These are phyloP conservation scores for Drosophila longiperda DNA, from an alignment of 2,888 invertebrate species.

Conservation along the genomic window DNA sequence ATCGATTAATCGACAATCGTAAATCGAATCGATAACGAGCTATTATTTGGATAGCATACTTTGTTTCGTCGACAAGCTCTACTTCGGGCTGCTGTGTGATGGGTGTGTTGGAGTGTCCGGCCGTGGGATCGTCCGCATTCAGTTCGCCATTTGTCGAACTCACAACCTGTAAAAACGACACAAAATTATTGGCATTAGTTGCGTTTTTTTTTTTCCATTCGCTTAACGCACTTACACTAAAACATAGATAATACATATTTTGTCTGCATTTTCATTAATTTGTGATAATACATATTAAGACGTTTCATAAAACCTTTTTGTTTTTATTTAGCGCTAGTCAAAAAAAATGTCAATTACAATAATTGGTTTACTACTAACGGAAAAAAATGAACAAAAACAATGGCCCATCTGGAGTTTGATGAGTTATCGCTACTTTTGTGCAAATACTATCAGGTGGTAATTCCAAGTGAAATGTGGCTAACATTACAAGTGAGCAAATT, in stretches of 20 bases:
- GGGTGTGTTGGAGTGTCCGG: conserved; percentile 98
- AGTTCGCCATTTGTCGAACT: conserved; percentile 98
- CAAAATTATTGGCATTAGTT: conserved; percentile 48
- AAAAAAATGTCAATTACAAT: conserved; percentile 29
- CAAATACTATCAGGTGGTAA: conserved; percentile 39
- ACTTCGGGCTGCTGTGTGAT: conserved; percentile 97
- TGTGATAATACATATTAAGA: conserved; percentile 47
- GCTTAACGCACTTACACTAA: conserved; percentile 55
- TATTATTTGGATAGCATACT: conserved; percentile 89
- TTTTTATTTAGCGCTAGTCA: conserved; percentile 46
- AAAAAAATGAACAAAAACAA: conserved; percentile 40
- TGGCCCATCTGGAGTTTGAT: conserved; percentile 39
- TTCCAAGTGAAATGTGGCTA: conserved; percentile 19
- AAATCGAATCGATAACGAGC: conserved; percentile 25
- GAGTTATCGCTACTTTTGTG: conserved; percentile 40
- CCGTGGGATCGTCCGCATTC: conserved; percentile 97
- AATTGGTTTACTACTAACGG: conserved; percentile 19
- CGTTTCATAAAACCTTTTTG: conserved; percentile 32
- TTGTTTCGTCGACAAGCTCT: conserved; percentile 98
- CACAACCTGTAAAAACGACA: conserved; percentile 90
- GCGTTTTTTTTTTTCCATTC: neutral
- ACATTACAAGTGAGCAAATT: conserved; percentile 34
- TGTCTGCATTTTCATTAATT: conserved; percentile 41
- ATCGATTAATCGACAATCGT: conserved; percentile 18
- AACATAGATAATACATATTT: conserved; percentile 64